Evolutionary conservation across 1,140 invertebrate genomes (phyloP).

Genomic region (Drosophila saltans): DNA sequence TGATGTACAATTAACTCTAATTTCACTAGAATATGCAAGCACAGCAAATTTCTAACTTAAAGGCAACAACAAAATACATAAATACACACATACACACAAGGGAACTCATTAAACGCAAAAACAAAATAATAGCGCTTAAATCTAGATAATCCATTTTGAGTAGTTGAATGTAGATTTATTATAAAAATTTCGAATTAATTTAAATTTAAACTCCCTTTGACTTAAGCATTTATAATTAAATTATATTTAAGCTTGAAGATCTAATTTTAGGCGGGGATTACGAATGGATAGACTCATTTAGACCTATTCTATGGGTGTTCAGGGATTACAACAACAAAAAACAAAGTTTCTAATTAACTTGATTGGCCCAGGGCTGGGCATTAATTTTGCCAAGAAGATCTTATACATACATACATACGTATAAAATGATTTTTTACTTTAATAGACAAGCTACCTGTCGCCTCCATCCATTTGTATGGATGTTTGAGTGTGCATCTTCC

Average conservation of each 20-base stretch:
- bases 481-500: constrained; percentile 12
- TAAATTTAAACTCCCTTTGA: too few species aligned
- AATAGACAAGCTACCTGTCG: constrained; percentile 29
- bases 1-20: constrained; percentile 78
- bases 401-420: too few species aligned
- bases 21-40: constrained; percentile 77
- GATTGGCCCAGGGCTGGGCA: constrained; percentile 43
- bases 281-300: too few species aligned
- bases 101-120: constrained; percentile 37
- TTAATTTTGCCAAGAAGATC: constrained; percentile 54
- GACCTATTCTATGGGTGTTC: too few species aligned
- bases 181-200: too few species aligned
- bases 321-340: constrained; percentile 12
- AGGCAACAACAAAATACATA: constrained; percentile 29
- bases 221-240: too few species aligned
- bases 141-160: too few species aligned
- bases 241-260: too few species aligned
- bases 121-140: too few species aligned
- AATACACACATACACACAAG: background rate
- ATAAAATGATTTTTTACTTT: constrained; percentile 38
- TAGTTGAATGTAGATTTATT: too few species aligned
- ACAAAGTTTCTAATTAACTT: constrained; percentile 72
- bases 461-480: background rate
- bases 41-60: constrained; percentile 46
- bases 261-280: too few species aligned